These are phyloP conservation scores for Macrophya alboannulata DNA, from an alignment of 2,888 invertebrate genomes.

Conservation along the genomic window DNA sequence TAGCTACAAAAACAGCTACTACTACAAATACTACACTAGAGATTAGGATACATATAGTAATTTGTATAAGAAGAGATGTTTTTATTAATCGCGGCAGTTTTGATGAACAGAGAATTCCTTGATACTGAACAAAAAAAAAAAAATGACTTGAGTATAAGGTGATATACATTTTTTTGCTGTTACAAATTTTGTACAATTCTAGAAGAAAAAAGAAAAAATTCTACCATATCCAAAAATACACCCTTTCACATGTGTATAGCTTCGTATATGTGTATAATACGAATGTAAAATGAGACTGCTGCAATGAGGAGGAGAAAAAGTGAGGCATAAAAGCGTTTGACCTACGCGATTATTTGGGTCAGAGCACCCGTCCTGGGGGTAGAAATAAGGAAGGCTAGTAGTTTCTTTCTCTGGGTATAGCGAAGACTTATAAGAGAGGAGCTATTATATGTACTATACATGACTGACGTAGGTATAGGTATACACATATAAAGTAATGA, in stretches of 20 bases:
- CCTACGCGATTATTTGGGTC: conserved; percentile 50
- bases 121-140: background rate
- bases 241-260: background rate
- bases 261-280: background rate
- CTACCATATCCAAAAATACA: background rate
- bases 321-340: conserved; percentile 23
- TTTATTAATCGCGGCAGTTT: background rate
- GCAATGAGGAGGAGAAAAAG: background rate
- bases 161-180: background rate
- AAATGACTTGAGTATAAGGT: background rate
- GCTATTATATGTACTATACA: background rate
- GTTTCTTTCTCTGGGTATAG: background rate
- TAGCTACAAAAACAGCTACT: background rate
- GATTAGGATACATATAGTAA: background rate
- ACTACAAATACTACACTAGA: background rate
- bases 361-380: conserved; percentile 43
- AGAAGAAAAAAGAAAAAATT: background rate
- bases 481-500: background rate
- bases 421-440: background rate
- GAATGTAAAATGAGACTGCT: conserved; percentile 7
- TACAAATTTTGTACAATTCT: background rate
- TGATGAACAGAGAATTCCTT: background rate
- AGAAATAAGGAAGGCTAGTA: background rate
- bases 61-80: background rate
- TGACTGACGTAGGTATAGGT: too few relatives aligned